phyloP scores from a whole-genome alignment of 2,888 invertebrate species.

The Acronicta aceris region DNA sequence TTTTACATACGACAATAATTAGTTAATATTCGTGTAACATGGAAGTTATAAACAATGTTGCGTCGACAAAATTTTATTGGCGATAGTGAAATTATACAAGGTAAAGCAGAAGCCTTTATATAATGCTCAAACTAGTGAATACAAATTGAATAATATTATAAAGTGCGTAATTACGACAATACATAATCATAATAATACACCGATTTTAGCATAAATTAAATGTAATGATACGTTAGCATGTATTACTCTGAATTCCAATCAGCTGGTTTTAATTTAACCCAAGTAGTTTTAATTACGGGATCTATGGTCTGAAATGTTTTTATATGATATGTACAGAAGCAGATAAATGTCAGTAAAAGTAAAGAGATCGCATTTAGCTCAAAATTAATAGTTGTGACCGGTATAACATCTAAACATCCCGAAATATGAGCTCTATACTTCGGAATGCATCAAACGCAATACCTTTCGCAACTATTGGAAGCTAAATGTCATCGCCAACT shows the following conservation, averaged over 20 bases:
- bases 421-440: slow-evolving; percentile 87
- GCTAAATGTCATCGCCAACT: slow-evolving; percentile 60
- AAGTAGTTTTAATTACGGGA: slow-evolving; percentile 27
- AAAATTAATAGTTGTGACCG: slow-evolving; percentile 58
- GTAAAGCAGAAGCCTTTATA: slow-evolving; percentile 53
- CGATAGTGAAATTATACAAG: slow-evolving; percentile 49
- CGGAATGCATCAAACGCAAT: slow-evolving; percentile 71
- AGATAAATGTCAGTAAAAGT: slow-evolving; percentile 61
- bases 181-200: slow-evolving; percentile 37
- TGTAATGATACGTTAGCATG: slow-evolving; percentile 59
- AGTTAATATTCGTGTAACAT: slow-evolving; percentile 51
- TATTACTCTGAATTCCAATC: slow-evolving; percentile 27
- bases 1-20: slow-evolving; percentile 30
- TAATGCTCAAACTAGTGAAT: slow-evolving; percentile 37
- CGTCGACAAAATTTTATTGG: slow-evolving; percentile 39
- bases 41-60: slow-evolving; percentile 51
- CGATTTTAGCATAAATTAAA: slow-evolving; percentile 32
- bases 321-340: slow-evolving; percentile 56
- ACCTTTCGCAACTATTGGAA: slow-evolving; percentile 62
- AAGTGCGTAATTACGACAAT: slow-evolving; percentile 33
- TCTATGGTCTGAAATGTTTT: slow-evolving; percentile 39
- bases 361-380: slow-evolving; percentile 59
- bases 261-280: slow-evolving; percentile 31
- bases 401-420: slow-evolving; percentile 71
- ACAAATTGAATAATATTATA: slow-evolving; percentile 30